These are phyloP conservation scores for Sebastes taczanowskii DNA, from an alignment of 2,797 vertebrate genomes.

Conservation along the genomic window DNA sequence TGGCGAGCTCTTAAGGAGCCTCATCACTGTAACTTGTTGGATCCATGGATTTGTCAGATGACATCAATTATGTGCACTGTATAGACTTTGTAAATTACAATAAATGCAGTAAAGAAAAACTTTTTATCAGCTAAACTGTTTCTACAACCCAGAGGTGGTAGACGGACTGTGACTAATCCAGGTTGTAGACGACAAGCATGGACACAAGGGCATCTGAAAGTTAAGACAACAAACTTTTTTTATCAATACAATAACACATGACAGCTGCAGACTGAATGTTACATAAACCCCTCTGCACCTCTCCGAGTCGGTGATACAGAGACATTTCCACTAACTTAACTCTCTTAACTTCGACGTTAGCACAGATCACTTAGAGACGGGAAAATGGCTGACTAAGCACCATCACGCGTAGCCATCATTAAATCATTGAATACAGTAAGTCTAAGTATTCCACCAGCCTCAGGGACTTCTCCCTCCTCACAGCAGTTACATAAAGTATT, in stretches of 20 bases:
- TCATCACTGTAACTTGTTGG: background rate
- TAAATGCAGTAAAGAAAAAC: background rate
- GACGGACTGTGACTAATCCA: background rate
- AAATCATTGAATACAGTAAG: background rate
- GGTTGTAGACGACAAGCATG: background rate
- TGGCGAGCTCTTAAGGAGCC: background rate
- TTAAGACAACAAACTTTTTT: background rate
- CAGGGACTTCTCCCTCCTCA: background rate
- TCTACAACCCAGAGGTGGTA: background rate
- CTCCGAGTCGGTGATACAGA: background rate
- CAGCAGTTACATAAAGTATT: conserved; percentile 15
- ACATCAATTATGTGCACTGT: background rate
- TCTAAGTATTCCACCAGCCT: conserved; percentile 3
- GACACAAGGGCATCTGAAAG: conserved; percentile 22
- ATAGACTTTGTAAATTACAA: background rate
- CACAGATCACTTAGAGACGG: background rate
- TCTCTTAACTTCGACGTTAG: background rate
- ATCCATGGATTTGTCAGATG: background rate
- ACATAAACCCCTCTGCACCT: conserved; percentile 32
- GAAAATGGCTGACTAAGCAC: conserved; percentile 26
- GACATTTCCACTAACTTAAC: background rate
- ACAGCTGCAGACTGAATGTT: conserved; percentile 36
- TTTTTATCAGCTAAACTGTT: background rate
- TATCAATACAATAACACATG: background rate
- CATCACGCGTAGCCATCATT: background rate